These are phyloP conservation scores for Talpa occidentalis DNA, from an alignment of 2,113 vertebrate genomes.

Conservation along the genomic window DNA sequence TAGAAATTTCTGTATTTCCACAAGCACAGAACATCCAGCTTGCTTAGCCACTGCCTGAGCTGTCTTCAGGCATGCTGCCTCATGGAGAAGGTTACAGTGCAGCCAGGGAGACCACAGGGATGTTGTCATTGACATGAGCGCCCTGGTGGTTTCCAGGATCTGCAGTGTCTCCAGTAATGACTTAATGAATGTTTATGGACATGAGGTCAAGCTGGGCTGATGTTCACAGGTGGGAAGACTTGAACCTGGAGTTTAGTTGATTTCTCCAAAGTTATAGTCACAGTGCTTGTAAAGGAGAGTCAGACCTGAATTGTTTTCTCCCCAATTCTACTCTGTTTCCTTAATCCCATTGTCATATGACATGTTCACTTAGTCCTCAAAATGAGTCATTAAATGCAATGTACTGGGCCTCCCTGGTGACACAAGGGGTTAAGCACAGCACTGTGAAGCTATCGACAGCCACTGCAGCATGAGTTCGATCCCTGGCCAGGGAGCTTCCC, in stretches of 20 bases:
- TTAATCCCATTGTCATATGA: background rate
- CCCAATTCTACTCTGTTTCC: background rate
- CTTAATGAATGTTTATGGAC: slow-evolving; percentile 49
- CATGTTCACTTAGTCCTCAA: background rate
- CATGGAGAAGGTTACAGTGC: slow-evolving; percentile 45
- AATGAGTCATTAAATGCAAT: background rate
- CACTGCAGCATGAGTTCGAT: too few species aligned
- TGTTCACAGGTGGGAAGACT: background rate
- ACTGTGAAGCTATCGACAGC: too few species aligned
- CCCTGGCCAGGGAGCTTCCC: too few species aligned
- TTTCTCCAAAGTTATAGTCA: background rate
- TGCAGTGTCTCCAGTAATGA: background rate
- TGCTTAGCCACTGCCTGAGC: background rate
- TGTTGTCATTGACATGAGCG: slow-evolving; percentile 28
- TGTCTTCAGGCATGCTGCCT: background rate
- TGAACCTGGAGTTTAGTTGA: background rate
- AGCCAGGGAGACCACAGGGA: background rate
- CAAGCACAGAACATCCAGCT: background rate
- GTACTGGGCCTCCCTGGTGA: too few species aligned
- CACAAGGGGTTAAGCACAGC: too few species aligned
- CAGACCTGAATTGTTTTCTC: background rate
- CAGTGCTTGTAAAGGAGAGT: background rate
- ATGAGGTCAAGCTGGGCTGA: slow-evolving; percentile 32
- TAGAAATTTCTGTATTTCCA: background rate
- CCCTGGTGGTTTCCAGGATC: slow-evolving; percentile 12